A percentile compares a stretch with the other conserved stretches of the same genome.
Conservation (phyloP, 2,797 vertebrate species). For the Sebastes kiyomatsui region DNA sequence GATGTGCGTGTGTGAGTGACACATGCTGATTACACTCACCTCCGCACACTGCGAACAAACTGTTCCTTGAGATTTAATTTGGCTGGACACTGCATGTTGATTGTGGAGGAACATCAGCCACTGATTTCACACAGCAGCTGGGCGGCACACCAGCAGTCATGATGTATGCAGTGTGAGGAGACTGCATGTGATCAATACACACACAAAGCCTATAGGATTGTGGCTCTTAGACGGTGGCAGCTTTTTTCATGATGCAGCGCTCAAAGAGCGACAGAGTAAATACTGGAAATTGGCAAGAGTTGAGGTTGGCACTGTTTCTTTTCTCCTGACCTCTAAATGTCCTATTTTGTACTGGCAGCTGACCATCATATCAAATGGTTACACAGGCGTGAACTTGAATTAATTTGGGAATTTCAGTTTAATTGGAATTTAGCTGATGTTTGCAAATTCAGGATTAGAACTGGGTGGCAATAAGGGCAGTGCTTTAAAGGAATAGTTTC, state of each 20-base stretch:
- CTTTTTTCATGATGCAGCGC: constrained; percentile 11
- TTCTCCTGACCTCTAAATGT: constrained; percentile 24
- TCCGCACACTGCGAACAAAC: constrained; percentile 1
- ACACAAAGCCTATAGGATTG: background rate
- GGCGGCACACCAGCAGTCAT: background rate
- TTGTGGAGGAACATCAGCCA: constrained; percentile 1
- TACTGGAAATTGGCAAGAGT: background rate
- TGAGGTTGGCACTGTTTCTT: background rate
- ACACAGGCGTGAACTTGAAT: background rate
- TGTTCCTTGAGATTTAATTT: constrained; percentile 31
- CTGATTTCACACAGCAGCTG: constrained; percentile 31
- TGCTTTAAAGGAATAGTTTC: background rate
- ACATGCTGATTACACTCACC: background rate
- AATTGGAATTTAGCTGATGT: background rate
- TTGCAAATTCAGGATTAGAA: background rate
- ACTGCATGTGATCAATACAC: background rate
- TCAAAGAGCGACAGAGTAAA: background rate
- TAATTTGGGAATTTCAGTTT: background rate
- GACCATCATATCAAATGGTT: background rate
- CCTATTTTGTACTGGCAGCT: background rate
- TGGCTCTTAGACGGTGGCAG: background rate
- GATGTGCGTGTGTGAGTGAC: background rate
- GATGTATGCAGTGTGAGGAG: background rate
- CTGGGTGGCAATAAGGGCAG: background rate
- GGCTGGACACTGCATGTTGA: background rate